These are phyloP conservation scores for Ennomos erosarius DNA, from an alignment of 2,888 invertebrate species.

Conservation along the genomic window DNA sequence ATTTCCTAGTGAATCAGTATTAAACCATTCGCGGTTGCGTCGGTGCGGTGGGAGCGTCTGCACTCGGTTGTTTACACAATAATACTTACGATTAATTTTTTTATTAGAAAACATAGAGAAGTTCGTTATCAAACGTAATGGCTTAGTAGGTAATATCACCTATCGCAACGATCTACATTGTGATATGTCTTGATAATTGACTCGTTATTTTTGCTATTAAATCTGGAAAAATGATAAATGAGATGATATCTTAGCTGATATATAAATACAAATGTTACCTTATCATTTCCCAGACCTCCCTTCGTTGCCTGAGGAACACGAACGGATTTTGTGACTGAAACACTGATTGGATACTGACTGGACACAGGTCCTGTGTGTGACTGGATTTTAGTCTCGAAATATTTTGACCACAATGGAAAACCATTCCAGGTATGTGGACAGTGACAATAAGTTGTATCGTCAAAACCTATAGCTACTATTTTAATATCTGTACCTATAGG, in stretches of 20 bases:
- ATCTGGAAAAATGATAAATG: conserved; percentile 34
- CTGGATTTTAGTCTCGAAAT: conserved; percentile 5
- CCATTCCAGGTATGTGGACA: conserved; percentile 26
- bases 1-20: conserved; percentile 37
- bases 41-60: conserved; percentile 23
- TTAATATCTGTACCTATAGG: no score
- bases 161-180: conserved; percentile 39
- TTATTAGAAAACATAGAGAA: conserved; percentile 28
- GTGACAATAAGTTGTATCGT: not conserved
- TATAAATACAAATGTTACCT: conserved; percentile 28
- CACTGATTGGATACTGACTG: not conserved
- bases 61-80: conserved; percentile 11
- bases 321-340: conserved; percentile 9
- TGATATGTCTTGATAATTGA: conserved; percentile 37
- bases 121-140: conserved; percentile 37
- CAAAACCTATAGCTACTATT: no score
- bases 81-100: conserved; percentile 5
- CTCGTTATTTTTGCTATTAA: conserved; percentile 29
- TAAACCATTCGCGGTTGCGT: conserved; percentile 26
- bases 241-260: conserved; percentile 30
- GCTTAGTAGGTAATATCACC: conserved; percentile 36
- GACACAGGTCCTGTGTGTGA: no score
- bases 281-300: conserved; percentile 32
- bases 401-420: conserved; percentile 29
- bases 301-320: conserved; percentile 16